These are phyloP conservation scores for Cyrtodaria siliqua DNA, from an alignment of 2,888 invertebrate species.

Conservation along the genomic window DNA sequence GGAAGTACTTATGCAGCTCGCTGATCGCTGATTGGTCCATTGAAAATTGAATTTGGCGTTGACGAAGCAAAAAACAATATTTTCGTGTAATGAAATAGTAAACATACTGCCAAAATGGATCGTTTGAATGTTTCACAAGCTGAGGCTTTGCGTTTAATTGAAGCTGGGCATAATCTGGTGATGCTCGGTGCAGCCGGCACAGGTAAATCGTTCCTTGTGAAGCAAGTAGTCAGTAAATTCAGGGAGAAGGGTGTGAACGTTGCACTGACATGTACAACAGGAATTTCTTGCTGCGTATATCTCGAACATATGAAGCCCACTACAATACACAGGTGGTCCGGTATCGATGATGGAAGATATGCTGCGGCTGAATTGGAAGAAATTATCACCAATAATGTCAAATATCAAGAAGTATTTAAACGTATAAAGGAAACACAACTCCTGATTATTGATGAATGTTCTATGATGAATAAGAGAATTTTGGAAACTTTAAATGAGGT, in stretches of 20 bases:
- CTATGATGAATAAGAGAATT: constrained; percentile 36
- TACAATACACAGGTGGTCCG: constrained; percentile 46
- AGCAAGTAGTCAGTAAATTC: constrained; percentile 11
- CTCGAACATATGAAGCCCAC: constrained; percentile 3
- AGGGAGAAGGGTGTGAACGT: constrained; percentile 2
- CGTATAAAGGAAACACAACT: constrained; percentile 25
- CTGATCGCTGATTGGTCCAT: too few species aligned
- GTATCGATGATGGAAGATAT: constrained; percentile 42
- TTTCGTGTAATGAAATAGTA: too few species aligned
- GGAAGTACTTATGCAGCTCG: too few species aligned
- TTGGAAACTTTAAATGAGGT: constrained; percentile 29
- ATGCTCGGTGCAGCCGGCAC: constrained; percentile 33
- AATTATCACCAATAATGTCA: constrained; percentile 25
- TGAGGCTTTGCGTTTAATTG: constrained; percentile 23
- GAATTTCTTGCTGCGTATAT: constrained; percentile 41
- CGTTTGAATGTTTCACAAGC: constrained; percentile 28
- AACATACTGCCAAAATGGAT: too few species aligned
- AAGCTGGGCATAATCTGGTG: constrained; percentile 30
- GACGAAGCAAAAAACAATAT: too few species aligned
- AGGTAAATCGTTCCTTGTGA: constrained; percentile 29
- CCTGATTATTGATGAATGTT: constrained; percentile 41
- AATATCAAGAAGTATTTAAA: constrained; percentile 13
- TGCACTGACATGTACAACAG: constrained; percentile 39
- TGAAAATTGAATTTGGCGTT: too few species aligned
- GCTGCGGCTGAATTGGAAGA: constrained; percentile 24